Evolutionary conservation across 92 coral and sea anemone genomes (phyloP), one percentile per base, ranked within the genome.

Genomic region (Bergia sp.): DNA sequence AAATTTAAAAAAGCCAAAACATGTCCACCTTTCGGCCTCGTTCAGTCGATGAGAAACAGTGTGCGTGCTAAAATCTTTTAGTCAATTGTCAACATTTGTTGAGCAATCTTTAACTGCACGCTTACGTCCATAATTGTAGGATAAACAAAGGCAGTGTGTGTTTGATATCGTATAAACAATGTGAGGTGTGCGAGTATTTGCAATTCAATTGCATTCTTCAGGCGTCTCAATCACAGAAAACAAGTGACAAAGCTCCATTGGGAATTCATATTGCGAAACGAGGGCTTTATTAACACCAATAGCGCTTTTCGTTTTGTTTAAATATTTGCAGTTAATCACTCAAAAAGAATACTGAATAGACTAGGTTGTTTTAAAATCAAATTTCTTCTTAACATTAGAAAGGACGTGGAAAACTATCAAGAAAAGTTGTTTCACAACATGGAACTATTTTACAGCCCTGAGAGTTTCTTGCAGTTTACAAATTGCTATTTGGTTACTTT

Each of bases 241-340:
- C 74, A 57, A 57, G 73, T 10, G 53, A 39, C 49, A 64, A 65
- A 58, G 45, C 73, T 20, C 85, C 47, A 11, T 81, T 57, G 85
- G 85, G 85, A 53, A 79, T 79, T 79, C 83, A 79, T 15, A 79
- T 79, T 79, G 83, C 42, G 69, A 79, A 36, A 79, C 41, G 44
- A 50, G 42, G 36, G 3, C 41, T 13, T 37, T 23, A 12, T 49
- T 57, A 13, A 6, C 8, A 72, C 37, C 37, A 37, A 38, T 5
- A 72, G 39, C 13, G 41, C 76, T 38, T 29, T 29, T 73, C 5
- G 77, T 49, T 79, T 29, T 21, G 3, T 79, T 23, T 76, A 61
- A 23, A 61, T 61, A 61, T 18, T 61, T 61, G 69, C 29, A 61
- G 23, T 61, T 10, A 53, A 45, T 45, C 50, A 45, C 50, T 45